These are phyloP conservation scores for Monoplex corrugatus DNA, from an alignment of 2,888 invertebrate genomes.

Conservation along the genomic window DNA sequence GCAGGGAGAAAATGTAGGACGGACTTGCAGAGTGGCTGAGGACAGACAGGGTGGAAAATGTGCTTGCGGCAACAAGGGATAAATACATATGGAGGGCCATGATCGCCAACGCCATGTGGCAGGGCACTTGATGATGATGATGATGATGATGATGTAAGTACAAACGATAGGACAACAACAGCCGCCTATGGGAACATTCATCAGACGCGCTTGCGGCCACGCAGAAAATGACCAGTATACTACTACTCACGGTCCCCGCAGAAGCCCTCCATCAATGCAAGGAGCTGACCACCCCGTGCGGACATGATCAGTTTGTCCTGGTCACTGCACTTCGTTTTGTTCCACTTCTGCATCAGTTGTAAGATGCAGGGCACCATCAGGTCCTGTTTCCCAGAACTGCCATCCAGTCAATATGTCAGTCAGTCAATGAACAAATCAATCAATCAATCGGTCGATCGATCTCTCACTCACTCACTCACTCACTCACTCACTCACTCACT, in stretches of 20 bases:
- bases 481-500: neutral
- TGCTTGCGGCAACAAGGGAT: no score
- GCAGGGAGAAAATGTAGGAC: no score
- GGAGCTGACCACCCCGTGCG: slow-evolving; percentile 50
- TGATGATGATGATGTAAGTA: no score
- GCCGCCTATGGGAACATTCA: no score
- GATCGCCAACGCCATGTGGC: no score
- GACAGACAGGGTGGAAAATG: no score
- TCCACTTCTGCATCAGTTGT: slow-evolving; percentile 53
- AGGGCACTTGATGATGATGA: no score
- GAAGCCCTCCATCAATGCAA: slow-evolving; percentile 54
- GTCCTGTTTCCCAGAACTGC: slow-evolving; percentile 50
- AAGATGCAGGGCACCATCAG: slow-evolving; percentile 53
- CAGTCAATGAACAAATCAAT: neutral
- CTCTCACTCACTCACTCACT: neutral
- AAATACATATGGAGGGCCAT: no score
- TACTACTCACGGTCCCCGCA: slow-evolving; percentile 53
- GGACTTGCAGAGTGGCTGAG: no score
- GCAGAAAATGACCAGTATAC: no score
- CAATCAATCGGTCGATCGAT: neutral
- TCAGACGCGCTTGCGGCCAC: no score
- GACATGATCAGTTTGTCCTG: slow-evolving; percentile 41
- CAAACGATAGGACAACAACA: no score
- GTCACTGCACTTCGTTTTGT: slow-evolving; percentile 47
- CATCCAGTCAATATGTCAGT: neutral